phyloP scores from a whole-genome alignment of 1,140 invertebrate genomes.

The Drosophila arizonae region DNA sequence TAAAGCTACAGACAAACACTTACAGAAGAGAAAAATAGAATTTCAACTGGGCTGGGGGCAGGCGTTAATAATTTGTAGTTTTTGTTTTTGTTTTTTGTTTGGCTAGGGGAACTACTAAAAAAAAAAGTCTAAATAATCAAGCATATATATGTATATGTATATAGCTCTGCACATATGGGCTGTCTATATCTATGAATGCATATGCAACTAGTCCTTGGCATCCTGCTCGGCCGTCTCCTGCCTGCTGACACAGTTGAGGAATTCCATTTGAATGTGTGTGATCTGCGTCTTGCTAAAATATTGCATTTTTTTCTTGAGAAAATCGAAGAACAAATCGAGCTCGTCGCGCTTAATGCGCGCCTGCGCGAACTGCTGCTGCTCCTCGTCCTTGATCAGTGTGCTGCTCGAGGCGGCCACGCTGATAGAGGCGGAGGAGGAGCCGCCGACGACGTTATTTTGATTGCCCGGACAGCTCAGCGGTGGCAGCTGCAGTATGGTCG shows the following conservation, averaged over 20 bases:
- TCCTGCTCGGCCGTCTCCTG: constrained; percentile 85
- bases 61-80: not conserved
- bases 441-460: not conserved
- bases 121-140: constrained; percentile 1
- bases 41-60: constrained; percentile 4
- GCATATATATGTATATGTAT: not conserved
- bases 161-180: not conserved
- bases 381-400: constrained; percentile 63
- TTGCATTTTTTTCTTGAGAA: constrained; percentile 81
- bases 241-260: constrained; percentile 74
- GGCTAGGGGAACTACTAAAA: constrained; percentile 6
- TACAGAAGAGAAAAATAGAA: constrained; percentile 3
- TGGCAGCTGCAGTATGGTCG: constrained; percentile 65
- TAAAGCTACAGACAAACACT: constrained; percentile 21
- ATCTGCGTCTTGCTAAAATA: constrained; percentile 73
- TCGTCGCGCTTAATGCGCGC: constrained; percentile 69
- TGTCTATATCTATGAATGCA: not conserved
- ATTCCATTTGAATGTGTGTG: constrained; percentile 79
- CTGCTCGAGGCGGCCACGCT: constrained; percentile 66
- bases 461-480: constrained; percentile 34
- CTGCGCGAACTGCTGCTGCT: constrained; percentile 38
- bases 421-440: constrained; percentile 10
- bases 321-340: constrained; percentile 78
- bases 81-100: not conserved
- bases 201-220: constrained; percentile 89